Evolutionary conservation across 1,140 invertebrate genomes (phyloP).

Genomic region (Vanessa atalanta): DNA sequence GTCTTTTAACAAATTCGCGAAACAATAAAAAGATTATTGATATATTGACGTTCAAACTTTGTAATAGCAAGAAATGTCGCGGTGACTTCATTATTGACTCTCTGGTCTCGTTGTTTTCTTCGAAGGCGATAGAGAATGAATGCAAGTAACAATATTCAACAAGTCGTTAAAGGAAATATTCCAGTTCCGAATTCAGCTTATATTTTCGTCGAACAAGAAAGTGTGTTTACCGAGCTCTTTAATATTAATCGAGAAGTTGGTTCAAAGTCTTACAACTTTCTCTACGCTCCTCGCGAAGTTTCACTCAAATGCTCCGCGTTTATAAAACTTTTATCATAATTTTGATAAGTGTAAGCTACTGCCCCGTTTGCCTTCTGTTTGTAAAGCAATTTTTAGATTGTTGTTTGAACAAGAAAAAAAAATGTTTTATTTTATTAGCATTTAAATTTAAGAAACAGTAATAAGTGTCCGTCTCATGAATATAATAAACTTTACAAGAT

Average conservation of each 20-base stretch:
- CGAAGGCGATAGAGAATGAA: neutral
- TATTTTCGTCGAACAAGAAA: constrained; percentile 23
- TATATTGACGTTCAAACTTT: neutral
- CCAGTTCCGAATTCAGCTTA: constrained; percentile 19
- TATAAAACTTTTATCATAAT: constrained; percentile 38
- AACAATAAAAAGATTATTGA: neutral
- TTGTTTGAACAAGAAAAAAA: neutral
- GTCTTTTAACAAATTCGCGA: too few relatives aligned
- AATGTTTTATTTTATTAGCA: neutral
- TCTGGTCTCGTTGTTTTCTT: neutral
- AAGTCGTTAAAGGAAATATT: constrained; percentile 19
- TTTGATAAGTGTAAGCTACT: constrained; percentile 29
- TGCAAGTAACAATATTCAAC: constrained; percentile 19
- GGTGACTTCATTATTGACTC: neutral
- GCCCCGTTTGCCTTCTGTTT: constrained; percentile 10
- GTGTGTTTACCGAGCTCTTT: constrained; percentile 35
- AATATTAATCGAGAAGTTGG: constrained; percentile 58
- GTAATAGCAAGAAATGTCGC: neutral
- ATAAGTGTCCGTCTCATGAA: neutral
- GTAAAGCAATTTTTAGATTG: constrained; percentile 7
- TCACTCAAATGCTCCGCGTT: constrained; percentile 33
- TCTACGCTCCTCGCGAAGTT: constrained; percentile 32
- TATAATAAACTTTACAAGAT: neutral
- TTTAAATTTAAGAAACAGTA: neutral
- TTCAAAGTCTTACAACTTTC: constrained; percentile 42